Conservation (phyloP, 2,113 vertebrate genomes). For the Melanostigma gelatinosum region DNA sequence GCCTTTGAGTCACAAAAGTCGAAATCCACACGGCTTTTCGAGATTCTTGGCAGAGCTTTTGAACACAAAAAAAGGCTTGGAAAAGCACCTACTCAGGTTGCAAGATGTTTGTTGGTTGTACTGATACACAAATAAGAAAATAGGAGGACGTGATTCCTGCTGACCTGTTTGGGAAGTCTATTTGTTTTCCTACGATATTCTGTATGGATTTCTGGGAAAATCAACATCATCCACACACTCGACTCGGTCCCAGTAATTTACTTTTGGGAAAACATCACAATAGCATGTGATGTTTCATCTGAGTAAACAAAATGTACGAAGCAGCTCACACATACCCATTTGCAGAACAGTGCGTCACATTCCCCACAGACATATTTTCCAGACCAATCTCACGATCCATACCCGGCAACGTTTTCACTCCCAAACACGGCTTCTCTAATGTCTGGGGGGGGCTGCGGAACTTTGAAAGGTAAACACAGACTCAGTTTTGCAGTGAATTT, state of each 20-base stretch:
- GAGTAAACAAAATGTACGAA: conserved; percentile 35
- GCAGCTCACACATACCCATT: conserved; percentile 14
- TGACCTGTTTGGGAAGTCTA: neutral
- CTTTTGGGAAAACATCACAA: conserved; percentile 2
- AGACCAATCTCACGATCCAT: conserved; percentile 28
- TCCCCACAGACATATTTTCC: conserved; percentile 19
- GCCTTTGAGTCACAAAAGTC: neutral
- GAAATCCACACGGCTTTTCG: neutral
- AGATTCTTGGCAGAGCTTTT: neutral
- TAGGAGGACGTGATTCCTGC: neutral
- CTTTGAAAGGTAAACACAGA: conserved; percentile 22
- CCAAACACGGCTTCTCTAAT: conserved; percentile 14
- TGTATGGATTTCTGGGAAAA: neutral
- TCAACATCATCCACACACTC: neutral
- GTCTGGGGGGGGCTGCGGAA: neutral
- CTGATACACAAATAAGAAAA: neutral
- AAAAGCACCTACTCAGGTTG: neutral
- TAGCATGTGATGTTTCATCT: conserved; percentile 7
- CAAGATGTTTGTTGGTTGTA: neutral
- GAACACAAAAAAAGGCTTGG: neutral
- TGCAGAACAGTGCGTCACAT: conserved; percentile 4
- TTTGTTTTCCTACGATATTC: neutral
- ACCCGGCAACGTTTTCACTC: neutral
- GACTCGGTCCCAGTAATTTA: neutral
- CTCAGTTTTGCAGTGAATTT: neutral